phyloP scores from a whole-genome alignment of 2,888 invertebrate species.

The Iselma pallidipennis region DNA sequence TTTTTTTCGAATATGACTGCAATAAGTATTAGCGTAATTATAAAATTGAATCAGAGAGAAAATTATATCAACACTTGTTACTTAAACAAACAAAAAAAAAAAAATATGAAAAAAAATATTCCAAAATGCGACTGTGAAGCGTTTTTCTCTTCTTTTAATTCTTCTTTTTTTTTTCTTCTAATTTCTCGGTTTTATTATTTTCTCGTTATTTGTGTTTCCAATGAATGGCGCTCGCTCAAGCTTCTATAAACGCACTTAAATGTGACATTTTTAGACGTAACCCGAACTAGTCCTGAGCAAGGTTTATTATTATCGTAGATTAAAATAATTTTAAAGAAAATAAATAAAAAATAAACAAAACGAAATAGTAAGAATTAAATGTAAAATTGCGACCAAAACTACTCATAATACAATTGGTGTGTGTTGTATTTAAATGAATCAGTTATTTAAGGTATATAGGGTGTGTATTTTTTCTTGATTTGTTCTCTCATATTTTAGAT shows the following conservation, averaged over 20 bases:
- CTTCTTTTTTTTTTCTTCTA: slow-evolving; percentile 19
- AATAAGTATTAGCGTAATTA: slow-evolving; percentile 34
- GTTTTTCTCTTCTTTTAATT: no score
- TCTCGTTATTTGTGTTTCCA: slow-evolving; percentile 28
- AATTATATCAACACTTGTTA: slow-evolving; percentile 38
- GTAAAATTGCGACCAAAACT: slow-evolving; percentile 47
- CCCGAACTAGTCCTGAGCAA: slow-evolving; percentile 53
- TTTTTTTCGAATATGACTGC: slow-evolving; percentile 31
- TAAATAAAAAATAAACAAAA: slow-evolving; percentile 26
- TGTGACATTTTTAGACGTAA: slow-evolving; percentile 46
- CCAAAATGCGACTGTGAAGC: slow-evolving; percentile 38
- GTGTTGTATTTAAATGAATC: slow-evolving; percentile 19
- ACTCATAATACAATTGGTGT: slow-evolving; percentile 43
- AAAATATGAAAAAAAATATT: slow-evolving; percentile 18
- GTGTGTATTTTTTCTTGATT: slow-evolving; percentile 44
- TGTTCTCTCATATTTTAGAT: slow-evolving; percentile 48
- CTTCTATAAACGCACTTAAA: slow-evolving; percentile 48
- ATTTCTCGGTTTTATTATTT: slow-evolving; percentile 29
- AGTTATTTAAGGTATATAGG: slow-evolving; percentile 31
- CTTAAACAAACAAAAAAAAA: slow-evolving; percentile 17
- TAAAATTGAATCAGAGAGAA: slow-evolving; percentile 31
- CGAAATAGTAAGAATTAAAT: slow-evolving; percentile 31
- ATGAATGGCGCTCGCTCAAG: slow-evolving; percentile 48
- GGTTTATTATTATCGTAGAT: slow-evolving; percentile 32
- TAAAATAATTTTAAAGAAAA: slow-evolving; percentile 30